Evolutionary conservation across 92 coral and sea anemone genomes (phyloP).

Genomic region (Muricea muricata): DNA sequence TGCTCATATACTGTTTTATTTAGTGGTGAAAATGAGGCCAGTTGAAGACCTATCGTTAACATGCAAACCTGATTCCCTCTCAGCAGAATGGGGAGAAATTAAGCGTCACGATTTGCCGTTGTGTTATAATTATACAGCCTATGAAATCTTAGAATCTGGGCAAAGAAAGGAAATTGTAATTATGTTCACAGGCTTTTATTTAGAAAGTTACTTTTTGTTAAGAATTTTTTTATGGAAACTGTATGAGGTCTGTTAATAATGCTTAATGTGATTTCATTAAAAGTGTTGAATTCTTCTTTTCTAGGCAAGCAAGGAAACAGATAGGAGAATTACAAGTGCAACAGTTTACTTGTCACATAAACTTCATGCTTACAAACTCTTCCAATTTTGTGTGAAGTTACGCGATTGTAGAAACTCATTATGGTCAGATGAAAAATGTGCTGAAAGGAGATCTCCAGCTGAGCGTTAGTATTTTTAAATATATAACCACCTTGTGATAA

Average conservation of each 20-base stretch:
- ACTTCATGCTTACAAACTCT: background rate
- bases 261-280: too few relatives aligned
- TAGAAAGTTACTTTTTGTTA: background rate
- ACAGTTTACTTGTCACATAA: background rate
- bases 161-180: background rate
- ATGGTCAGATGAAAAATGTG: background rate
- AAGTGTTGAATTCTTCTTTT: background rate
- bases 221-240: background rate
- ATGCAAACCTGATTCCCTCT: background rate
- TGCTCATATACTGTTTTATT: too few relatives aligned
- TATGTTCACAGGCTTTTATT: background rate
- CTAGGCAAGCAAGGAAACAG: too few relatives aligned
- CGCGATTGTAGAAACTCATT: background rate
- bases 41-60: background rate
- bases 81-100: background rate
- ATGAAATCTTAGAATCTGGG: background rate
- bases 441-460: background rate
- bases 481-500: background rate
- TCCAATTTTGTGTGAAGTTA: background rate
- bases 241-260: background rate
- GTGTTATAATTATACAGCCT: background rate
- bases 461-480: background rate
- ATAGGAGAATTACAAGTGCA: background rate
- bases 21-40: background rate
- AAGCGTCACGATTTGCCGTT: background rate